A percentile compares a stretch with the other conserved stretches of the same genome.
phyloP scores from a whole-genome alignment of 2,888 invertebrate species.

The Apamea sordens region DNA sequence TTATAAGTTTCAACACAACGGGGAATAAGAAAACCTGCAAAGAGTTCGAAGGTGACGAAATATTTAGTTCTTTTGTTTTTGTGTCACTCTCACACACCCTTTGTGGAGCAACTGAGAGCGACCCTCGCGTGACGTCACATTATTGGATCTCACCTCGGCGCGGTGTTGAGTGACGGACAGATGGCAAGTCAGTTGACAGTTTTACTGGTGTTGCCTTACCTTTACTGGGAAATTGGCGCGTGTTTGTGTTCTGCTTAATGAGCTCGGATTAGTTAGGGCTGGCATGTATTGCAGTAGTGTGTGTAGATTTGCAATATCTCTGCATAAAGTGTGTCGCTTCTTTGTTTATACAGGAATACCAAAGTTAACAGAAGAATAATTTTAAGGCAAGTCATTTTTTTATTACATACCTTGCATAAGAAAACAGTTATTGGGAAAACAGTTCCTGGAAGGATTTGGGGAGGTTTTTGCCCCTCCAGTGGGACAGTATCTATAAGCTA shows the following conservation, averaged over 20 bases:
- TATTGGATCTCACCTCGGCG: constrained; percentile 65
- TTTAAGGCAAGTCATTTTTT: not conserved
- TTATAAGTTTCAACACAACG: not conserved
- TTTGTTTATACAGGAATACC: not conserved
- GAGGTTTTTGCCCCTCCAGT: not conserved
- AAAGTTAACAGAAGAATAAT: not conserved
- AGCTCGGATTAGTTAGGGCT: constrained; percentile 26
- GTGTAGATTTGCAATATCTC: not conserved
- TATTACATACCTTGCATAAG: no score
- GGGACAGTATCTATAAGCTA: not conserved
- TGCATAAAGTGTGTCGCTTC: not conserved
- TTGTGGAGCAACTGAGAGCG: constrained; percentile 23
- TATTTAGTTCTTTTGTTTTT: constrained; percentile 13
- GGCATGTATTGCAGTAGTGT: not conserved
- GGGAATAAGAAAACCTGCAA: not conserved
- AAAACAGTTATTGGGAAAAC: not conserved
- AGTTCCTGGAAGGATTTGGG: not conserved
- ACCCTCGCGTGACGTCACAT: constrained; percentile 57
- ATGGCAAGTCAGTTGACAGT: constrained; percentile 41
- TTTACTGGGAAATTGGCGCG: constrained; percentile 38
- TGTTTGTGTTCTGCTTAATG: constrained; percentile 55
- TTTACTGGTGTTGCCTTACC: constrained; percentile 42
- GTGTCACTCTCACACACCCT: not conserved
- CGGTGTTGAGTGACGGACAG: constrained; percentile 62
- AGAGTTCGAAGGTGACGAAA: not conserved